Evolutionary conservation across 2,797 vertebrate genomes (phyloP), one percentile per base, ranked within the genome.

Genomic region (Crocidura indochinensis): DNA sequence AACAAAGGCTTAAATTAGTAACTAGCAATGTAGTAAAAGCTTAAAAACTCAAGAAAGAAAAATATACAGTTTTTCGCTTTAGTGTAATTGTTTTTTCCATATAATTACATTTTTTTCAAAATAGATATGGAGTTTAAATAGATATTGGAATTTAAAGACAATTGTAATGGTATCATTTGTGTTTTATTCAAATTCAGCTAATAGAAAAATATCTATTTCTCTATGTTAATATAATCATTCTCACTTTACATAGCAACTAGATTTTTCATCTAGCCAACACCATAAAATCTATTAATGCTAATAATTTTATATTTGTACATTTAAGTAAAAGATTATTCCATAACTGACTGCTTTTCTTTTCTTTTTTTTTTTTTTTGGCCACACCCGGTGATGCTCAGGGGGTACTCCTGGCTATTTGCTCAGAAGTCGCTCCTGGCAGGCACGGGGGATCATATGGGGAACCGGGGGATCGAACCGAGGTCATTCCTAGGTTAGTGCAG

Each of bases 41-140:
- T 77, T 88, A 26, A 73, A 77, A 87, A 53, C 51, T 53, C 81
- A 56, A 64, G 27, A 88, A 79, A 72, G 12, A 74, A 89, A 73
- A 38, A 73, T 4, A 49, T 72, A 67, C 62, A 88, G 22, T 17
- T 47, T 86, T 82, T 56, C 53, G 19, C 83, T 83, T 67, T 86
- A 60, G 56, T 89, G 79, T 5, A 56, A 49, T 79, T 90, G 14
- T 62, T 17, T 56, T 56, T 56, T 19, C 19, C 53, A 56, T 19
- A 17, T 56, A 56, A 56, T 38, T 38, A 38, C 38, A 38, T 56
- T 56, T 56, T 56, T 19, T 56, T 56, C 53, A 56, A 56, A 56
- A 56, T 56, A 56, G 19, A 56, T 17, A 17, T 56, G 53, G 19
- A 56, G 2, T 56, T 17, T 56, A 56, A 14, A 19, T 38, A 38